These are phyloP conservation scores for Rhinichthys klamathensis DNA, from an alignment of 2,113 vertebrate species.

Conservation along the genomic window DNA sequence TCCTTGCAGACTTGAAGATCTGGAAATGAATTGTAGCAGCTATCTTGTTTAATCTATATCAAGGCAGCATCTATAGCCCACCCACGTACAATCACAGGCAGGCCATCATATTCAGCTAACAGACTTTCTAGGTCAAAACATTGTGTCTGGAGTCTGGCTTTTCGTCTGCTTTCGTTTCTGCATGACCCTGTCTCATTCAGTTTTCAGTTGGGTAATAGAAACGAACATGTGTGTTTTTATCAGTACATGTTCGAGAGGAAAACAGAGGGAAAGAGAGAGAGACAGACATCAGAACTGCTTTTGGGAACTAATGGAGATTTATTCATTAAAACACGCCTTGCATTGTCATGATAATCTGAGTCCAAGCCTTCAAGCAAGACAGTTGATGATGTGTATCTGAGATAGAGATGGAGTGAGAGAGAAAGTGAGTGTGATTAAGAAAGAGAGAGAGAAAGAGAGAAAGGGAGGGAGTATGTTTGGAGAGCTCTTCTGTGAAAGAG, in stretches of 20 bases:
- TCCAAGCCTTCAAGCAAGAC: conserved; percentile 30
- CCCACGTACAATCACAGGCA: conserved; percentile 20
- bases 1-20: conserved; percentile 24
- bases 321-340: conserved; percentile 33
- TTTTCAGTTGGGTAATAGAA: conserved; percentile 2
- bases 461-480: background rate
- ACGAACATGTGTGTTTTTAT: background rate
- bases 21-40: conserved; percentile 32
- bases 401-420: background rate
- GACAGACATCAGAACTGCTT: conserved; percentile 8
- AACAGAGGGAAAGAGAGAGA: background rate
- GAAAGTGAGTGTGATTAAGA: background rate
- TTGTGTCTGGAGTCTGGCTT: conserved; percentile 11
- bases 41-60: conserved; percentile 37
- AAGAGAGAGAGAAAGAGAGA: conserved; percentile 31
- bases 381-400: conserved; percentile 43
- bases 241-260: background rate
- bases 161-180: background rate
- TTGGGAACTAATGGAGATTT: conserved; percentile 28
- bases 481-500: conserved; percentile 6
- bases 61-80: conserved; percentile 39
- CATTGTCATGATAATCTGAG: conserved; percentile 32
- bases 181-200: background rate
- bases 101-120: conserved; percentile 20
- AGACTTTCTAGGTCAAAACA: conserved; percentile 42